phyloP scores from a whole-genome alignment of 2,113 vertebrate genomes.

The Columba livia region DNA sequence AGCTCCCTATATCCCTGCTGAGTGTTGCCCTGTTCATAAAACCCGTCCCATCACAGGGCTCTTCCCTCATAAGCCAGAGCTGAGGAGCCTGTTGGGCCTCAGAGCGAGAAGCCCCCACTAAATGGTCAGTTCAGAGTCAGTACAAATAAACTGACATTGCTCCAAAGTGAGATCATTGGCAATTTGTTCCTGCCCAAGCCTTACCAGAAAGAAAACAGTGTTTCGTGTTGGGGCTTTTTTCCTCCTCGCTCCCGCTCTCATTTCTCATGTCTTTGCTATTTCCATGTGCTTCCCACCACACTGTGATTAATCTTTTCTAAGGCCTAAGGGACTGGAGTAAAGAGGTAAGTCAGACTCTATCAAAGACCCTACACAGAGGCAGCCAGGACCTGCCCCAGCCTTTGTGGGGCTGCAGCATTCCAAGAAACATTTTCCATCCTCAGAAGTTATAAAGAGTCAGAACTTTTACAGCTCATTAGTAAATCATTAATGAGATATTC shows the following conservation, averaged over 20 bases:
- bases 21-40: not conserved
- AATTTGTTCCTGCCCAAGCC: slow-evolving; percentile 73
- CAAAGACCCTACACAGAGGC: slow-evolving; percentile 74
- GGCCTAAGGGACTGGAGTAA: slow-evolving; percentile 66
- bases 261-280: slow-evolving; percentile 74
- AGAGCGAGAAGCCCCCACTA: slow-evolving; percentile 57
- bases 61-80: slow-evolving; percentile 49
- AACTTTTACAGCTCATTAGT: slow-evolving; percentile 56
- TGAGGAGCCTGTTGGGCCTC: not conserved
- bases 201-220: slow-evolving; percentile 80
- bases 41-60: not conserved
- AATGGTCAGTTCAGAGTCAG: slow-evolving; percentile 74
- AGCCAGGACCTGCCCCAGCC: slow-evolving; percentile 58
- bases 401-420: slow-evolving; percentile 59
- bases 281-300: slow-evolving; percentile 74
- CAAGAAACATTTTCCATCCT: slow-evolving; percentile 63
- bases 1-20: not conserved
- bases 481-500: slow-evolving; percentile 67
- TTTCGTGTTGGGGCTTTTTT: slow-evolving; percentile 74
- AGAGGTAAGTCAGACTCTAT: slow-evolving; percentile 68
- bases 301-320: slow-evolving; percentile 76
- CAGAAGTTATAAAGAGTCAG: slow-evolving; percentile 43
- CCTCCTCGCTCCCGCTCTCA: slow-evolving; percentile 57
- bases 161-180: slow-evolving; percentile 78
- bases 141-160: slow-evolving; percentile 75